A percentile compares a stretch with the other conserved stretches of the same genome.
phyloP scores from a whole-genome alignment of 64 coral and sea anemone species.

The Pachyseris speciosa region DNA sequence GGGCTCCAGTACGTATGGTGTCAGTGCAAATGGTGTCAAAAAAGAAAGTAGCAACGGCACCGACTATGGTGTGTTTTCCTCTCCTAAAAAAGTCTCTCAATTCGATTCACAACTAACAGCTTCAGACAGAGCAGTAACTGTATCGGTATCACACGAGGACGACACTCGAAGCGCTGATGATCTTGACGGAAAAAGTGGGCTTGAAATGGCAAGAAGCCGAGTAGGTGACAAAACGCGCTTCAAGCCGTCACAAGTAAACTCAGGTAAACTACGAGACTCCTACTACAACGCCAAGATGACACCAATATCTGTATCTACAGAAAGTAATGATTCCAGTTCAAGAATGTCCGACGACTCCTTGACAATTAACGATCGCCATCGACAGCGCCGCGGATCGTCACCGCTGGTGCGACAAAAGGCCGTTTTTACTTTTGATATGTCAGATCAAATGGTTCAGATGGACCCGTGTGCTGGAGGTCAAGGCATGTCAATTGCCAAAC shows the following conservation, averaged over 20 bases:
- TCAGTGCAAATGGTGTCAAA: not conserved
- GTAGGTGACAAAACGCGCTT: not conserved
- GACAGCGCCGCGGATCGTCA: slow-evolving; percentile 83
- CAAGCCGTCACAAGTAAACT: not conserved
- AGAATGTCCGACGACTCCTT: slow-evolving; percentile 80
- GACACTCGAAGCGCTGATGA: not conserved
- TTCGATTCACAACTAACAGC: not conserved
- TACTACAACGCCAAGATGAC: slow-evolving; percentile 1
- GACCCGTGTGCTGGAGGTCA: slow-evolving; percentile 13
- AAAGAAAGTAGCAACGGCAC: not conserved
- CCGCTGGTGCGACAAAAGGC: slow-evolving; percentile 88
- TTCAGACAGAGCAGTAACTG: not conserved
- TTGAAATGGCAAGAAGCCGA: not conserved
- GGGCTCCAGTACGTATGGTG: not conserved
- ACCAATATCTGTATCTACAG: slow-evolving; percentile 28
- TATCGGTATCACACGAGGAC: not conserved
- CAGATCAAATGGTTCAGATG: slow-evolving; percentile 42
- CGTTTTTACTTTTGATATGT: slow-evolving; percentile 88
- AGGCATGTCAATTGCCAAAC: not conserved
- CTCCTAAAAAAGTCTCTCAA: not conserved
- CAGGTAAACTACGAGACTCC: slow-evolving; percentile 2
- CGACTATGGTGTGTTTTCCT: not conserved
- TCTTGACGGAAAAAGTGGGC: not conserved
- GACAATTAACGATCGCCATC: slow-evolving; percentile 52
- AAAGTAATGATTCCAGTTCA: slow-evolving; percentile 80